phyloP scores from a whole-genome alignment of 2,888 invertebrate genomes.

The Notodonta ziczac region DNA sequence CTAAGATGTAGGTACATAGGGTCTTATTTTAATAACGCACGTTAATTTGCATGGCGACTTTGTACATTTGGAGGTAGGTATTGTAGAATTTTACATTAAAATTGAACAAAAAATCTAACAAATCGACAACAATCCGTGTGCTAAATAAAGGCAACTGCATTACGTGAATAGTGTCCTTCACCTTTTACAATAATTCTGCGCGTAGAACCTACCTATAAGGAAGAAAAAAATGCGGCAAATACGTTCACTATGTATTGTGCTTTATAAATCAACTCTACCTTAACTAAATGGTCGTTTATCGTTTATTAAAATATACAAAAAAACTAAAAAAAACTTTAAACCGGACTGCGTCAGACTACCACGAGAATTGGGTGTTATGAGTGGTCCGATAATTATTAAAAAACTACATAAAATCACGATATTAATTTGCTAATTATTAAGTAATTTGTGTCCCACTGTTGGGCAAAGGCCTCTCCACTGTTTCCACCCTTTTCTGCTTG shows the following conservation, averaged over 20 bases:
- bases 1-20: too few species aligned
- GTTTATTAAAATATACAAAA: constrained; percentile 23
- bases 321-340: constrained; percentile 21
- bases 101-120: constrained; percentile 6
- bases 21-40: too few species aligned
- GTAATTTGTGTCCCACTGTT: too few species aligned
- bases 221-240: constrained; percentile 34
- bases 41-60: too few species aligned
- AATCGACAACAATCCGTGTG: neutral
- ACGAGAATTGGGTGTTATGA: constrained; percentile 10
- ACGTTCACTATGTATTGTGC: constrained; percentile 33
- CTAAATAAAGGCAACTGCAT: neutral
- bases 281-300: constrained; percentile 20
- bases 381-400: constrained; percentile 5
- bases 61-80: too few species aligned
- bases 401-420: neutral
- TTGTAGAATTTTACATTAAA: neutral
- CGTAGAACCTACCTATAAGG: constrained; percentile 38
- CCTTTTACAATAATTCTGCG: constrained; percentile 32
- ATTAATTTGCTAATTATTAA: neutral
- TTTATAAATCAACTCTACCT: constrained; percentile 36
- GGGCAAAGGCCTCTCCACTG: too few species aligned
- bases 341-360: constrained; percentile 16
- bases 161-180: constrained; percentile 39
- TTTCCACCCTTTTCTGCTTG: too few species aligned